Evolutionary conservation across 1,140 invertebrate species (phyloP), one percentile per base, ranked within the genome.

Genomic region (Laupala kohalensis): DNA sequence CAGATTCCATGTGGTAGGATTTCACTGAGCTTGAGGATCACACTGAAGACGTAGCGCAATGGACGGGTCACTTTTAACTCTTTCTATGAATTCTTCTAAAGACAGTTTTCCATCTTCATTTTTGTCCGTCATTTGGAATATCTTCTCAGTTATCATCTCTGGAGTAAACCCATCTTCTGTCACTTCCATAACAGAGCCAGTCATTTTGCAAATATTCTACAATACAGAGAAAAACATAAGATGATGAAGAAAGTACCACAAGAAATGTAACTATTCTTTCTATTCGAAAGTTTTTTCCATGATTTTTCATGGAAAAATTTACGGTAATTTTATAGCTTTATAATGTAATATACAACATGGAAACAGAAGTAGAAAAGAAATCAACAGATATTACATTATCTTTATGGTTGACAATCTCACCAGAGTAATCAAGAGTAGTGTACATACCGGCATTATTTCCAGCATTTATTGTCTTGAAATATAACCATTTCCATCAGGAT

Each of bases 151-250:
- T 75, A 97, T 86, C 79, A 98, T 98, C 81, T 98, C 96, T 3
- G 96, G 96, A 25, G 96, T 98, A 53, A 95, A 96, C 79, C 98
- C 96, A 80, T 98, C 96, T 79, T 98, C 96, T 0, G 96, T 95
- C 95, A 98, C 97, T 83, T 98, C 95, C 79, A 98, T 94, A 15
- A 97, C 95, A 23, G 92, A 94, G 80, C 95, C 93, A 63, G 92
- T 91, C 96, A 99, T 99, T 81, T 98, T 95, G 82, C 99, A 99
- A 81, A 99, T 98, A 73, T 96, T 96, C 96, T 99, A 85, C 28
- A 86, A 85, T 75, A 75, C 25, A 26, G 27, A 69, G 0, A 12
- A 9, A 66, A 19, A 19, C 25, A 27, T 2, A 26, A 26, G 27
- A 23, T 19, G 25, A 5, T 6, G 25, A 19, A 3, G 1, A 24